These are phyloP conservation scores for Drosophila sordidula DNA, from an alignment of 2,888 invertebrate species.

Conservation along the genomic window DNA sequence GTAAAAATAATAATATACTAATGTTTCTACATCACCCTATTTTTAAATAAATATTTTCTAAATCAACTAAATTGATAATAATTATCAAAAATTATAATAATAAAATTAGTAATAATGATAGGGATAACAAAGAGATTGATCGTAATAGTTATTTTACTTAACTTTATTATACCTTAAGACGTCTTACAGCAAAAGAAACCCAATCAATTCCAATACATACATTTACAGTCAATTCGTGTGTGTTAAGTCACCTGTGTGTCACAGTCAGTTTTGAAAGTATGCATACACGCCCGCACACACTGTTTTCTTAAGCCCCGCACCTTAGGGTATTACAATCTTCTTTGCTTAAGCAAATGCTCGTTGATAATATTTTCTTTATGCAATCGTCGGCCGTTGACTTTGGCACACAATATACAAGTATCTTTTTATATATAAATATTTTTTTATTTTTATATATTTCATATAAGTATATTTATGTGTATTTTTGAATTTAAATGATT, in stretches of 20 bases:
- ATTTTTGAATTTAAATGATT: constrained; percentile 77
- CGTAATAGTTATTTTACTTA: no score
- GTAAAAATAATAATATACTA: no score
- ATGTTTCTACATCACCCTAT: no score
- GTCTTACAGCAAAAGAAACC: not conserved
- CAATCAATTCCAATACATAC: not conserved
- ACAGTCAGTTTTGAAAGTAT: not conserved
- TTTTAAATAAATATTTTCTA: no score
- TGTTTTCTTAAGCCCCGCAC: constrained; percentile 9
- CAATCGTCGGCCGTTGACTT: constrained; percentile 54
- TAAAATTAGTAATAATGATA: no score
- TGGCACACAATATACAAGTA: constrained; percentile 33
- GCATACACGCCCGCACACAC: not conserved
- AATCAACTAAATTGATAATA: no score
- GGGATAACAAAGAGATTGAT: no score
- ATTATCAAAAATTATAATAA: no score
- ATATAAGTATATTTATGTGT: constrained; percentile 61
- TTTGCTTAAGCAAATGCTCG: constrained; percentile 13
- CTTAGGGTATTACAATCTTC: constrained; percentile 32
- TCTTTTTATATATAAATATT: constrained; percentile 12
- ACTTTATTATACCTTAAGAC: no score
- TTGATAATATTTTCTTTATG: constrained; percentile 29
- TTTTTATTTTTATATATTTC: constrained; percentile 25
- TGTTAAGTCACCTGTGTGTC: not conserved
- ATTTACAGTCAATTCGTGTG: not conserved